Evolutionary conservation across 2,113 vertebrate genomes (phyloP).

Genomic region (Lampris megalopsis): DNA sequence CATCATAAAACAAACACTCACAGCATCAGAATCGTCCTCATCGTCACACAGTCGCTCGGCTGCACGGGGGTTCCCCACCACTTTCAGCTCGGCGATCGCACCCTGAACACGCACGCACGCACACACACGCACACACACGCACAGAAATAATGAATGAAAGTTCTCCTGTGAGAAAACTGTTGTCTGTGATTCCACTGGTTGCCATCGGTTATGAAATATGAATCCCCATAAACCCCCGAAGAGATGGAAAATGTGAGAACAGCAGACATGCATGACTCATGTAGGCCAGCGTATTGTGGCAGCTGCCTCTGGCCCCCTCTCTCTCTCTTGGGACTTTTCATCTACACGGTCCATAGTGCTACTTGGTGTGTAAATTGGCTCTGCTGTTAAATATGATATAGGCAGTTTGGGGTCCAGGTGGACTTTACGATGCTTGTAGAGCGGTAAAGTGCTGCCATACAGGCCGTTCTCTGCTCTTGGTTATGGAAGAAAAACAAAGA

Average conservation of each 20-base stretch:
- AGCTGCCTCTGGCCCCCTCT: conserved; percentile 16
- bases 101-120: conserved; percentile 80
- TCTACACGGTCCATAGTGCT: no score
- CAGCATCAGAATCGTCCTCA: conserved; percentile 85
- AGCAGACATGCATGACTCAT: conserved; percentile 11
- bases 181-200: background rate
- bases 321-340: background rate
- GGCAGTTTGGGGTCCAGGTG: background rate
- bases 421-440: background rate
- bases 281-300: background rate
- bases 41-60: conserved; percentile 88
- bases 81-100: conserved; percentile 84
- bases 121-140: conserved; percentile 21
- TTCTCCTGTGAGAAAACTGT: background rate
- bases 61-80: conserved; percentile 82
- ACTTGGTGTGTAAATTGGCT: no score
- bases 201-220: background rate
- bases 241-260: background rate
- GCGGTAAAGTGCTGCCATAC: background rate
- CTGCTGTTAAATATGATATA: background rate
- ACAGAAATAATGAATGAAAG: background rate
- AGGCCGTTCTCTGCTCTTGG: no score
- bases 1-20: conserved; percentile 67
- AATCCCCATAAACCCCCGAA: conserved; percentile 12
- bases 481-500: no score